These are phyloP conservation scores for Sinohyriopsis cumingii DNA, from an alignment of 2,888 invertebrate genomes.

Conservation along the genomic window DNA sequence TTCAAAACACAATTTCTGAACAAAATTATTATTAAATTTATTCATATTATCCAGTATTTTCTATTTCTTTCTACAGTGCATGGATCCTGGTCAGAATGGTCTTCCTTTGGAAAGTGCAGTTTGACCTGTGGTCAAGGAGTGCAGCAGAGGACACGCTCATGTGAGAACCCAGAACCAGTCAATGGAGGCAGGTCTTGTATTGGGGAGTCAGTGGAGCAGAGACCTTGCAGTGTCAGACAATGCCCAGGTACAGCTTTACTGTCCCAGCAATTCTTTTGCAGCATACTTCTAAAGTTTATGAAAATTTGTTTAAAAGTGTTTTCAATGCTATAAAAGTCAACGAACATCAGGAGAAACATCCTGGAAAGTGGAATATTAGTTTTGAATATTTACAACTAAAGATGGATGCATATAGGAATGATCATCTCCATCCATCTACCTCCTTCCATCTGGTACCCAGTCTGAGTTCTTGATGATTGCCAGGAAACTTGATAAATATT, in stretches of 20 bases:
- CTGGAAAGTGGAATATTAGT: too few species aligned
- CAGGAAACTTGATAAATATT: too few species aligned
- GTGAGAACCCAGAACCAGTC: slow-evolving; percentile 73
- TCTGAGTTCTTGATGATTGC: too few species aligned
- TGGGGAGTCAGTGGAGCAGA: slow-evolving; percentile 65
- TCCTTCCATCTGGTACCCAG: too few species aligned
- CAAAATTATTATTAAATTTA: neutral
- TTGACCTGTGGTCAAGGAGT: slow-evolving; percentile 75
- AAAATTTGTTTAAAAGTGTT: too few species aligned
- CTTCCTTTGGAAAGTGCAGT: slow-evolving; percentile 77
- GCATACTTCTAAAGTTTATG: too few species aligned
- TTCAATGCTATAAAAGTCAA: too few species aligned
- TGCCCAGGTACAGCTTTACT: slow-evolving; percentile 60
- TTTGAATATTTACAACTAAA: too few species aligned
- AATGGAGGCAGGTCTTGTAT: slow-evolving; percentile 72
- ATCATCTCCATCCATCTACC: too few species aligned
- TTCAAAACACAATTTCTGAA: too few species aligned
- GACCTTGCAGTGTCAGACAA: slow-evolving; percentile 49
- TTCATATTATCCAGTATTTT: neutral
- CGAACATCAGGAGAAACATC: too few species aligned
- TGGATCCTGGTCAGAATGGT: slow-evolving; percentile 76
- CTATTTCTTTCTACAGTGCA: slow-evolving; percentile 60
- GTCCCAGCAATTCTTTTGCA: neutral
- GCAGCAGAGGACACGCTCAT: slow-evolving; percentile 74
- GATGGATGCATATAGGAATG: too few species aligned